Conservation (phyloP, 1,140 invertebrate species). For the Dreissena polymorpha region DNA sequence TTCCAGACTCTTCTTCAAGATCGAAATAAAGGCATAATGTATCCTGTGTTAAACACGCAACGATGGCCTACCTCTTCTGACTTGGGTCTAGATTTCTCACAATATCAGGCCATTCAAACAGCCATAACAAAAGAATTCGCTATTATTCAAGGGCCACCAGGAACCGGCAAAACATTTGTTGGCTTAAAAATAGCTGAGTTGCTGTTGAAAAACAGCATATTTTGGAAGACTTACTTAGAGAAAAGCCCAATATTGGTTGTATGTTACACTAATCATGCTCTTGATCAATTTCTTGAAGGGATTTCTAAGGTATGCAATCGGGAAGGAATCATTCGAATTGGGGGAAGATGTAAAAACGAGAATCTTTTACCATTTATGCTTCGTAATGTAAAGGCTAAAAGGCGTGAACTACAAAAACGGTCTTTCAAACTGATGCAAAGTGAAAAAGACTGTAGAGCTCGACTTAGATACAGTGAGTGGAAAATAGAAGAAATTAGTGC, state of each 20-base stretch:
- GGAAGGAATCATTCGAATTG: constrained; percentile 85
- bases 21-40: constrained; percentile 12
- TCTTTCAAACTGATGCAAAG: constrained; percentile 22
- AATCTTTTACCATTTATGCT: constrained; percentile 58
- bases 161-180: constrained; percentile 77
- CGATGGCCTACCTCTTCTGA: constrained; percentile 68
- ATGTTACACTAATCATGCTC: constrained; percentile 92
- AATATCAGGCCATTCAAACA: constrained; percentile 79
- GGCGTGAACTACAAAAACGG: not conserved
- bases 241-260: constrained; percentile 86
- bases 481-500: constrained; percentile 40
- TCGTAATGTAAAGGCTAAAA: constrained; percentile 15
- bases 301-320: constrained; percentile 62
- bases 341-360: constrained; percentile 84
- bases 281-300: constrained; percentile 94
- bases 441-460: constrained; percentile 19
- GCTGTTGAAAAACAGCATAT: constrained; percentile 72
- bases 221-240: constrained; percentile 62
- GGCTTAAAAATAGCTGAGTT: constrained; percentile 77
- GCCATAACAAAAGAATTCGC: constrained; percentile 81
- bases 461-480: constrained; percentile 30
- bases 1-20: constrained; percentile 64
- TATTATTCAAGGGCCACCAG: constrained; percentile 86
- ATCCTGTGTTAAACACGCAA: constrained; percentile 58
- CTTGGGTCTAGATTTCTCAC: constrained; percentile 78